These are phyloP conservation scores for Hozukius guyotensis DNA, from an alignment of 2,797 vertebrate species.

Conservation along the genomic window DNA sequence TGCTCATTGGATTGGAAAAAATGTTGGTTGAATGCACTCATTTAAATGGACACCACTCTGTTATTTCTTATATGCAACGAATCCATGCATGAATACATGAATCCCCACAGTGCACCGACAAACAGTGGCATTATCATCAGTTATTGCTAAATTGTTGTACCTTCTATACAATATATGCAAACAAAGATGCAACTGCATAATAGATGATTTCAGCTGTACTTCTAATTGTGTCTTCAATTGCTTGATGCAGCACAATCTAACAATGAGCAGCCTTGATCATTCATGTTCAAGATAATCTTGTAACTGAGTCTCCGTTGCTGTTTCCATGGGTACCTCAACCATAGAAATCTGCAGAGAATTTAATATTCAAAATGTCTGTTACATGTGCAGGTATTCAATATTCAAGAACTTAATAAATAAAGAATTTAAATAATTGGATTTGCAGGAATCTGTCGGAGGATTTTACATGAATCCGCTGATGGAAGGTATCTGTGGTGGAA, in stretches of 20 bases:
- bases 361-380: constrained; percentile 19
- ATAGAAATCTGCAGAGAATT: constrained; percentile 9
- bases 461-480: constrained; percentile 35
- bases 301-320: constrained; percentile 11
- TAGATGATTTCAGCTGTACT: constrained; percentile 33
- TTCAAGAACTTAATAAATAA: constrained; percentile 49
- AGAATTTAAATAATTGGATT: constrained; percentile 53
- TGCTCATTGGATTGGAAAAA: constrained; percentile 37
- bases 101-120: neutral
- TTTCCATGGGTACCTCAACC: constrained; percentile 46
- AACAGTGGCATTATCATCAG: neutral
- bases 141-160: constrained; percentile 8
- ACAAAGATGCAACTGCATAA: constrained; percentile 5
- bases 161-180: neutral
- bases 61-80: constrained; percentile 29
- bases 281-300: constrained; percentile 32
- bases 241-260: constrained; percentile 30
- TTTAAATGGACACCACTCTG: constrained; percentile 27
- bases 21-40: constrained; percentile 1
- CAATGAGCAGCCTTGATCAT: constrained; percentile 32
- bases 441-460: constrained; percentile 33
- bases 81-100: constrained; percentile 33
- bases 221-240: constrained; percentile 20
- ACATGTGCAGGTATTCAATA: constrained; percentile 36
- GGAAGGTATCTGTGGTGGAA: constrained; percentile 53